These are phyloP conservation scores for Pyrrhia umbra DNA, from an alignment of 2,888 invertebrate genomes.

Conservation along the genomic window DNA sequence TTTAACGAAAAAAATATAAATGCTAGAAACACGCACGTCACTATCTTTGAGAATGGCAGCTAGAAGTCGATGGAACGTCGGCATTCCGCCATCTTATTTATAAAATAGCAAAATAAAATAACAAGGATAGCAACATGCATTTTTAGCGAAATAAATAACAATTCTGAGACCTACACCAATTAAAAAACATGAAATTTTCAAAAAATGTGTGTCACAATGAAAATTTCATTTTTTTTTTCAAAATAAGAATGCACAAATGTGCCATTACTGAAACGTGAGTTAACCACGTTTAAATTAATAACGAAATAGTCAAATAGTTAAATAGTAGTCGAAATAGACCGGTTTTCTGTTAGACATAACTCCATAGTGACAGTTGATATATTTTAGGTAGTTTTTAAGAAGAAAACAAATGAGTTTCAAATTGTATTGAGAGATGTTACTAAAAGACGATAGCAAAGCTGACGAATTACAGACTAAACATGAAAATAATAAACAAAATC, in stretches of 20 bases:
- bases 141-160: slow-evolving; percentile 40
- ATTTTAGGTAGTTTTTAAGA: slow-evolving; percentile 86
- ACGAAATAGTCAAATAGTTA: slow-evolving; percentile 86
- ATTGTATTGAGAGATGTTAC: slow-evolving; percentile 63
- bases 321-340: slow-evolving; percentile 87
- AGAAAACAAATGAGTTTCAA: slow-evolving; percentile 76
- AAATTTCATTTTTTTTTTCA: slow-evolving; percentile 56
- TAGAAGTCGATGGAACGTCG: slow-evolving; percentile 15
- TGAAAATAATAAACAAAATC: slow-evolving; percentile 5
- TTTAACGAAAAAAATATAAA: slow-evolving; percentile 52
- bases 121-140: slow-evolving; percentile 43
- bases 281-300: slow-evolving; percentile 69
- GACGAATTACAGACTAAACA: slow-evolving; percentile 9
- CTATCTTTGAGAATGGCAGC: slow-evolving; percentile 48
- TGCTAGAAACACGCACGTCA: slow-evolving; percentile 48
- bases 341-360: slow-evolving; percentile 89
- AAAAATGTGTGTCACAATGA: slow-evolving; percentile 30
- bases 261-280: slow-evolving; percentile 77
- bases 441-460: neutral
- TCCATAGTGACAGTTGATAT: slow-evolving; percentile 84
- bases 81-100: slow-evolving; percentile 5
- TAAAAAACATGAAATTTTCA: slow-evolving; percentile 56
- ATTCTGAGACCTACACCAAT: slow-evolving; percentile 60
- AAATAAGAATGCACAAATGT: slow-evolving; percentile 70
- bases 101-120: slow-evolving; percentile 27